These are phyloP conservation scores for Penaeus vannamei DNA, from an alignment of 1,140 invertebrate species.

Conservation along the genomic window DNA sequence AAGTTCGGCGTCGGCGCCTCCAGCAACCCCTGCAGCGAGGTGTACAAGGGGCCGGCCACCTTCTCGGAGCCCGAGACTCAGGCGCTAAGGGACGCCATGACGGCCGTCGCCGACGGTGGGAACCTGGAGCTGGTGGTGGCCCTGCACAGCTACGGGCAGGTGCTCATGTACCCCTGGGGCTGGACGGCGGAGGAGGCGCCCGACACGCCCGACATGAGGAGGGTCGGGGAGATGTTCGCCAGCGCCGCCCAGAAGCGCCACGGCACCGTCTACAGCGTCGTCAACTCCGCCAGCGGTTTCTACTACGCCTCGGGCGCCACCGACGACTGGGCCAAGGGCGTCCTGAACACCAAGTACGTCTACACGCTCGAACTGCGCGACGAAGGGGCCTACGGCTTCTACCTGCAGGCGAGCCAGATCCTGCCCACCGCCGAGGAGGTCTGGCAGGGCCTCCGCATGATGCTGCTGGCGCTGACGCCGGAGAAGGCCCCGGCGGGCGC, in stretches of 20 bases:
- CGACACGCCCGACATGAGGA: conserved; percentile 47
- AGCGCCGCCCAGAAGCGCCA: conserved; percentile 51
- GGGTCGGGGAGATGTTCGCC: conserved; percentile 56
- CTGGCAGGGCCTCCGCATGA: conserved; percentile 74
- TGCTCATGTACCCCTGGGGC: conserved; percentile 89
- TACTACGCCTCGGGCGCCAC: conserved; percentile 72
- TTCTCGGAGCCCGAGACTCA: conserved; percentile 71
- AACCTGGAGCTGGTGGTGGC: conserved; percentile 82
- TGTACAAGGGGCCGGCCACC: conserved; percentile 73
- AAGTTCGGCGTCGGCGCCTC: conserved; percentile 74
- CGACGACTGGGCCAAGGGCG: conserved; percentile 76
- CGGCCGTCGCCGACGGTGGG: conserved; percentile 65
- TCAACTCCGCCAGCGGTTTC: conserved; percentile 55
- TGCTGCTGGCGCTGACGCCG: conserved; percentile 28
- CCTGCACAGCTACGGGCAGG: conserved; percentile 92
- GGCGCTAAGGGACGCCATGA: conserved; percentile 69
- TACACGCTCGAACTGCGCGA: conserved; percentile 90
- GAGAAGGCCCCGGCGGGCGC: too few relatives aligned
- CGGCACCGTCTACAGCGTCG: conserved; percentile 55
- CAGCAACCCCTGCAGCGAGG: conserved; percentile 78
- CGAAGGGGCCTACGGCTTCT: conserved; percentile 81
- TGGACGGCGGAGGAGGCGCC: conserved; percentile 75
- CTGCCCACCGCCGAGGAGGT: conserved; percentile 83
- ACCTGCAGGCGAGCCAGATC: conserved; percentile 81
- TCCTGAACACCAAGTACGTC: conserved; percentile 86